These are phyloP conservation scores for Parazoanthus darwini DNA, from an alignment of 92 coral and sea anemone genomes.

Conservation along the genomic window DNA sequence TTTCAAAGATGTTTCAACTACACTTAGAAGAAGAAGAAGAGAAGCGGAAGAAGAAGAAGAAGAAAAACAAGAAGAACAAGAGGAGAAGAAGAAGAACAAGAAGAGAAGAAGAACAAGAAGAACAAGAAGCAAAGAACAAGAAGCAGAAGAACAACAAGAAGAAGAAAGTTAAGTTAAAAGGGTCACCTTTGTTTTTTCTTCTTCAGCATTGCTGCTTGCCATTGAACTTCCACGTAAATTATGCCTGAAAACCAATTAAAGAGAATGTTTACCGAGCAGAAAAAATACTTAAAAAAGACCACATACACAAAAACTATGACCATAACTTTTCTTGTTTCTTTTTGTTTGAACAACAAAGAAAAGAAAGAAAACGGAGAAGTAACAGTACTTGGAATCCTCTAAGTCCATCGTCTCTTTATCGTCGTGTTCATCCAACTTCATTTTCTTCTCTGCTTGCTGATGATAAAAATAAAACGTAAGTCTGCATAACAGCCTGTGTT, in stretches of 20 bases:
- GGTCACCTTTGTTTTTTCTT: neutral
- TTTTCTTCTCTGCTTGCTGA: conserved; percentile 16
- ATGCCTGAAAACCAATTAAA: conserved; percentile 8
- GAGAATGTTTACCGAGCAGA: neutral
- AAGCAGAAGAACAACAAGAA: neutral
- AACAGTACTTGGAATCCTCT: conserved; percentile 15
- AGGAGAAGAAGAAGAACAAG: too few species aligned
- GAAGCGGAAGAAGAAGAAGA: too few species aligned
- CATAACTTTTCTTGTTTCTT: neutral
- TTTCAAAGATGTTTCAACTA: too few species aligned
- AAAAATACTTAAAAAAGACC: too few species aligned
- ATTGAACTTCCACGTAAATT: conserved; percentile 31
- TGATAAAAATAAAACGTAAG: too few species aligned
- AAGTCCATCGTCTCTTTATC: conserved; percentile 4
- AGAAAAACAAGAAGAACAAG: too few species aligned
- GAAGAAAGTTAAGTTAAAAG: neutral
- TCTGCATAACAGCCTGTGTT: too few species aligned
- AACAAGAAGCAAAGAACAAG: too few species aligned
- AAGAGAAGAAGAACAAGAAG: too few species aligned
- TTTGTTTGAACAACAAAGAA: neutral
- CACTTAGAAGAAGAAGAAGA: too few species aligned
- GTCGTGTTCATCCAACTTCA: conserved; percentile 16
- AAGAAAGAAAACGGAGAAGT: neutral
- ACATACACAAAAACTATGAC: neutral
- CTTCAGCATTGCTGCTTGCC: neutral